phyloP scores from a whole-genome alignment of 92 coral and sea anemone species.

The Phenganax subtilis region DNA sequence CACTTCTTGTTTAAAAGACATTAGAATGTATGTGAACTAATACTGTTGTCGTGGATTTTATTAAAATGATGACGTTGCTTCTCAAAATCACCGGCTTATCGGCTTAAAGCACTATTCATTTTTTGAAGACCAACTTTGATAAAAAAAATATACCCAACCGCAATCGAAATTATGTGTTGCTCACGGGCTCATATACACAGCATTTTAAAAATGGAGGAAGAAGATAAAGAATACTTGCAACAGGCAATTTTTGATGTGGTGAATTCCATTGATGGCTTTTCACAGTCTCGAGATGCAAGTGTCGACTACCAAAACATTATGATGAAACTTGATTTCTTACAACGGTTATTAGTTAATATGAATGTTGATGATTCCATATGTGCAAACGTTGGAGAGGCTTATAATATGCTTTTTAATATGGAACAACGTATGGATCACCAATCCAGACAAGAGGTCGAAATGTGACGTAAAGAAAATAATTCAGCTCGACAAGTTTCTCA shows the following conservation, averaged over 20 bases:
- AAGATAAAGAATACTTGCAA: slow-evolving; percentile 3
- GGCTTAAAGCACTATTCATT: too few species aligned
- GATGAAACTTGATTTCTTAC: slow-evolving; percentile 15
- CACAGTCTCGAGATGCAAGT: slow-evolving; percentile 8
- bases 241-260: slow-evolving; percentile 3
- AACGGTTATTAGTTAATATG: slow-evolving; percentile 16
- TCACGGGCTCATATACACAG: neutral
- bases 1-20: too few species aligned
- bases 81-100: neutral
- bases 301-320: slow-evolving; percentile 3
- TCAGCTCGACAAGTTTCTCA: neutral
- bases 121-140: slow-evolving; percentile 8
- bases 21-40: too few species aligned
- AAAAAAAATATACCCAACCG: neutral
- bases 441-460: neutral
- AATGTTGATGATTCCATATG: slow-evolving; percentile 4
- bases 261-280: neutral
- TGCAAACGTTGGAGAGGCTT: slow-evolving; percentile 17
- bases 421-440: neutral
- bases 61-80: neutral
- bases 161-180: neutral
- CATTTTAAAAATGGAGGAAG: slow-evolving; percentile 14
- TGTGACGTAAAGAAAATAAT: neutral
- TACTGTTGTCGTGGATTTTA: neutral
- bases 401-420: neutral